Base-by-base conservation (phyloP, 2,888 invertebrate species). In the Pandemis cinnamomeana region DNA sequence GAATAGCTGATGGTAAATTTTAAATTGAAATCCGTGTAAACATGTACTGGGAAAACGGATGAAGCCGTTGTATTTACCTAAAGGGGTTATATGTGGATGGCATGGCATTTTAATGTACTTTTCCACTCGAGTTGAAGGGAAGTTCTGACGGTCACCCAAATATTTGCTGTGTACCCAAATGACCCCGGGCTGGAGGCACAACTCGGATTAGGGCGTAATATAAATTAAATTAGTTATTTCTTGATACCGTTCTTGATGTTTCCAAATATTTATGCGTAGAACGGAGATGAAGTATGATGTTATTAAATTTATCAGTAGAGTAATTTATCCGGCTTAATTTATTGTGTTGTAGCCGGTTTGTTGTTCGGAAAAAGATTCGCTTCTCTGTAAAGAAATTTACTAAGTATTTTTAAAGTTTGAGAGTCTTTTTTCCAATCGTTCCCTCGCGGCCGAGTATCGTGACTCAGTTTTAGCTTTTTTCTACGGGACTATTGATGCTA, bases 91-190 rank as follows among this genome's bases (percentile, higher is more conserved):
- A 27, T 58, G 27, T 27, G 27, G 58, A 11, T 58, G 27, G 5
- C 58, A 58, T 58, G 27, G 11, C 58, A 58, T 58, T 58, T 27
- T 27, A 58, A 58, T 58, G 58, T 27, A 58, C 58, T 58, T 58
- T 58, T 27, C 27, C 58, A 58, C 58, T 11, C 27, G 11, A 58
- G 27, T 27, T 58, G 27, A 27, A 20, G 27, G 58, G 58, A 58
- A 11, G 58, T 58, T 55, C 58, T 27, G 27, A 58, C 58, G 58
- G 58, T 27, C 27, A 58, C 27, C 15, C 58, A 58, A 58, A 58
- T 58, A 58, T 58, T 58, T 58, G 58, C 58, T 58, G 58, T 55
- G 53, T 58, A 58, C 58, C 58, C 58, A 58, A 58, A 58, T 27
- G 20, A 11, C 27, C 58, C 27, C 58, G 27, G 58, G 58, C 10